Base-by-base conservation (phyloP, 2,797 vertebrate species). In the Sternotherus odoratus region DNA sequence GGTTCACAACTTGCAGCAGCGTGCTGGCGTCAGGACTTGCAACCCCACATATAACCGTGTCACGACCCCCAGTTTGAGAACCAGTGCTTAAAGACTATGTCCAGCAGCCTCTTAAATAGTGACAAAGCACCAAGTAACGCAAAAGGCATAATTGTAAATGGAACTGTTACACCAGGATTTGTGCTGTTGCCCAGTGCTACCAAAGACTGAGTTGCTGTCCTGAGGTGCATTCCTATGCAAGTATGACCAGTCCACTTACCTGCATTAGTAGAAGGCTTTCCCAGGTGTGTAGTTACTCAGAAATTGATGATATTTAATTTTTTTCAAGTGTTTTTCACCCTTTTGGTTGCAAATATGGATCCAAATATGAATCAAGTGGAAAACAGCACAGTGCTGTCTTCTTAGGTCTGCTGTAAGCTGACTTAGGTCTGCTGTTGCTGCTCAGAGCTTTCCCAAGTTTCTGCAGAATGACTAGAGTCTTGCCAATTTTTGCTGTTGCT, bases 401-500 rank as follows among this genome's bases (percentile, higher is more conserved):
- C 53, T 24, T 49, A 12, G 48, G 48, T 49, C 48, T 49, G 48
- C 48, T 49, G 48, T 13, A 19, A 53, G 8, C 9, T 9, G 9
- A 8, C 46, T 49, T 49, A 49, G 48, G 48, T 49, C 12, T 49
- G 48, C 48, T 49, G 48, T 49, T 49, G 48, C 48, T 49, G 48
- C 48, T 49, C 48, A 49, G 48, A 48, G 48, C 48, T 49, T 49
- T 49, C 48, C 48, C 48, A 49, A 49, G 48, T 12, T 49, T 12
- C 48, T 49, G 48, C 48, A 49, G 48, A 49, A 49, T 49, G 48
- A 13, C 48, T 49, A 12, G 48, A 49, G 48, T 49, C 48, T 74
- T 86, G 83, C 63, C 81, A 83, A 53, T 13, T 85, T 87, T 80
- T 85, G 66, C 75, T 50, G 78, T 8, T 46, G 43, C 53, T 89